Conservation (phyloP, 2,888 invertebrate genomes). For the Pycnomerus fuliginosus region DNA sequence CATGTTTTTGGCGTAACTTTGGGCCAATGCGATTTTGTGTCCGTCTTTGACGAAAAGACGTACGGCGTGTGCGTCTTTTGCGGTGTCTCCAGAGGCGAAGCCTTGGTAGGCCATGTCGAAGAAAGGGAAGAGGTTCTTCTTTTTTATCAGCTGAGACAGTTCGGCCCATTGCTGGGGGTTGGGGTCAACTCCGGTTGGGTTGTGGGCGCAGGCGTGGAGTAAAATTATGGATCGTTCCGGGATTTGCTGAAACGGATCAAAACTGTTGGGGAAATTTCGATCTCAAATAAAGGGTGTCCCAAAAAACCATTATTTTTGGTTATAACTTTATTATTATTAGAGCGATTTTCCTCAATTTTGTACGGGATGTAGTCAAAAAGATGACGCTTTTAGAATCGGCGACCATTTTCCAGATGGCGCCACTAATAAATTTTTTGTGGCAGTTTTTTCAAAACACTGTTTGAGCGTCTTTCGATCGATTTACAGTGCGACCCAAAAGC, state of each 20-base stretch:
- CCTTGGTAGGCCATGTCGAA: constrained; percentile 99
- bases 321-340: too few relatives aligned
- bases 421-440: too few relatives aligned
- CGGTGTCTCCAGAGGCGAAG: constrained; percentile 86
- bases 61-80: constrained; percentile 86
- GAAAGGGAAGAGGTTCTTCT: constrained; percentile 73
- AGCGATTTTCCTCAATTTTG: too few relatives aligned
- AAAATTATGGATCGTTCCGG: constrained; percentile 88
- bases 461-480: too few relatives aligned
- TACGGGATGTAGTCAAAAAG: too few relatives aligned
- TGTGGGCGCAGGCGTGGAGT: constrained; percentile 97
- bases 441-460: too few relatives aligned
- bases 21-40: constrained; percentile 81
- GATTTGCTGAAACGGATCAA: constrained; percentile 70
- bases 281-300: too few relatives aligned
- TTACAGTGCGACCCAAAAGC: too few relatives aligned
- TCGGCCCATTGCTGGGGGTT: constrained; percentile 86
- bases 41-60: constrained; percentile 86
- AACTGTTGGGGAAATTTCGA: too few relatives aligned
- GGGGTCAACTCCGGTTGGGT: constrained; percentile 96
- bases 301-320: too few relatives aligned
- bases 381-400: too few relatives aligned
- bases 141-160: constrained; percentile 78
- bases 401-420: too few relatives aligned
- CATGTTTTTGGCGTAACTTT: constrained; percentile 99